phyloP scores from a whole-genome alignment of 1,140 invertebrate species.

The Stratiolaelaps scimitus region DNA sequence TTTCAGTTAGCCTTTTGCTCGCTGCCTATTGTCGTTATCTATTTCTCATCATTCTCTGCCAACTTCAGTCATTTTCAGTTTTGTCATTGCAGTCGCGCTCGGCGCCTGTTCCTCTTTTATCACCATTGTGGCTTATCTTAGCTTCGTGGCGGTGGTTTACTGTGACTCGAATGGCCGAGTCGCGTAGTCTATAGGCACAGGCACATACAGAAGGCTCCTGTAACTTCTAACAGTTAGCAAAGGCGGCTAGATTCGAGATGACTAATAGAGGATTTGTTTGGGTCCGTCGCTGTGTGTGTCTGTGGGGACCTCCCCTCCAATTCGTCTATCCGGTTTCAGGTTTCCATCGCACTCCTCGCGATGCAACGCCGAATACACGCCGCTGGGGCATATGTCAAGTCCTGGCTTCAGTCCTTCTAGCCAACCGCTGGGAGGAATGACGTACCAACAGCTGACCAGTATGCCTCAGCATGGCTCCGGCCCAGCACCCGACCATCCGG shows the following conservation, averaged over 20 bases:
- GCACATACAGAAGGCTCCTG: no score
- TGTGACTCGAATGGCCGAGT: no score
- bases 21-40: no score
- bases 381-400: conserved; percentile 25
- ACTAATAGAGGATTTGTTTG: background rate
- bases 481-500: background rate
- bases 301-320: background rate
- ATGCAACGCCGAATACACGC: conserved; percentile 15
- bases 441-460: conserved; percentile 25
- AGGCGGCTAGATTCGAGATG: no score
- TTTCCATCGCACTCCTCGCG: conserved; percentile 15
- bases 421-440: background rate
- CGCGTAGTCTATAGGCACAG: no score
- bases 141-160: no score
- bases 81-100: no score
- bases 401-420: conserved; percentile 12
- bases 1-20: background rate
- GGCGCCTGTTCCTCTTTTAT: no score
- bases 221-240: no score
- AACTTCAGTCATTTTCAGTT: no score
- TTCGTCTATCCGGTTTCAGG: conserved; percentile 13
- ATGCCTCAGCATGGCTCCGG: background rate
- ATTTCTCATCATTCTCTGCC: no score
- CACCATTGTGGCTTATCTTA: no score
- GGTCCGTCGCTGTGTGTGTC: background rate